A percentile compares a stretch with the other conserved stretches of the same genome.
phyloP scores from a whole-genome alignment of 64 coral and sea anemone genomes.

The Cladopsammia gracilis region DNA sequence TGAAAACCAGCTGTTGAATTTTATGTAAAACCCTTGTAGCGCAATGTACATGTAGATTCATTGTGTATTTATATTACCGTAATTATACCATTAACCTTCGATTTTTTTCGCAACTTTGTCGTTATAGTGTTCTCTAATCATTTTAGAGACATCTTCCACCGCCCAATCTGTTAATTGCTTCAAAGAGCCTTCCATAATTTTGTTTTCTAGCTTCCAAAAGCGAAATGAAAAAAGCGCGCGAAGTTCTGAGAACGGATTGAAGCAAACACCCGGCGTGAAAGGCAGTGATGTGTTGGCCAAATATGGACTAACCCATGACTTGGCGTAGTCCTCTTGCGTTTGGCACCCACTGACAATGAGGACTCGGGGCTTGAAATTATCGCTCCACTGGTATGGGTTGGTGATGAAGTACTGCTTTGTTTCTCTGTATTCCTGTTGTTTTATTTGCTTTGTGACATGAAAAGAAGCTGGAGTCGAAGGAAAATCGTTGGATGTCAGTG shows the following conservation, averaged over 20 bases:
- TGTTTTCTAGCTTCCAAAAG: not conserved
- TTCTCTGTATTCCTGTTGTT: too few species aligned
- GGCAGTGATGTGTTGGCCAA: not conserved
- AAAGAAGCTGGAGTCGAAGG: too few species aligned
- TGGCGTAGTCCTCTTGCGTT: not conserved
- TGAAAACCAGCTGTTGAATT: constrained; percentile 19
- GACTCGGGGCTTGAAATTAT: too few species aligned
- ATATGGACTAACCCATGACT: not conserved
- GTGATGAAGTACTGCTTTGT: too few species aligned
- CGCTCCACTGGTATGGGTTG: too few species aligned
- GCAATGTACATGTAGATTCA: not conserved
- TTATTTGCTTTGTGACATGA: too few species aligned
- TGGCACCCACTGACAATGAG: constrained; percentile 4
- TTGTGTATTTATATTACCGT: constrained; percentile 3
- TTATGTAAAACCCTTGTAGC: not conserved
- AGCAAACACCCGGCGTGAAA: not conserved
- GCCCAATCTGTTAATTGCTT: not conserved
- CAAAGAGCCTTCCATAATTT: not conserved
- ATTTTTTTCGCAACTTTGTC: not conserved
- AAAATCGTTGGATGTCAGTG: too few species aligned
- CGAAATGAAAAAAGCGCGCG: not conserved
- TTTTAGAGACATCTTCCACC: constrained; percentile 5
- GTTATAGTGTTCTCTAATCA: not conserved
- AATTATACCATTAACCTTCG: constrained; percentile 16
- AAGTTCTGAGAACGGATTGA: not conserved